Evolutionary conservation across 2,113 vertebrate species (phyloP).

Genomic region (Sorex araneus): DNA sequence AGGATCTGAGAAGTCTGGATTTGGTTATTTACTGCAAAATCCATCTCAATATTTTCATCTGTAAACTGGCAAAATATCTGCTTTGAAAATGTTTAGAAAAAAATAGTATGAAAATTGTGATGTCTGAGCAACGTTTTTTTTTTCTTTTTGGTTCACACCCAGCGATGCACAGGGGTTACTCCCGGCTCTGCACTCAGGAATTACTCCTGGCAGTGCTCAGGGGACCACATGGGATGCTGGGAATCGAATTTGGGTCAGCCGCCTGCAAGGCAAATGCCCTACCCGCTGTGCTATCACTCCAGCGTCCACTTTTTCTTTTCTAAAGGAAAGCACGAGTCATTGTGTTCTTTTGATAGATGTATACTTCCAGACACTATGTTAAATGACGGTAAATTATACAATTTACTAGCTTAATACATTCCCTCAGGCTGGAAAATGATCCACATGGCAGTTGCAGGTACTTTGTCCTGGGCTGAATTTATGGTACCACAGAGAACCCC

Average conservation of each 20-base stretch:
- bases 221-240: too few species aligned
- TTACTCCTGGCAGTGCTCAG: too few species aligned
- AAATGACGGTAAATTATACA: background rate
- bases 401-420: background rate
- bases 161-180: too few species aligned
- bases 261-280: too few species aligned
- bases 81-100: slow-evolving; percentile 9
- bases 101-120: background rate
- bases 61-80: slow-evolving; percentile 60
- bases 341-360: background rate
- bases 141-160: too few species aligned
- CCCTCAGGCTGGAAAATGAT: too few species aligned
- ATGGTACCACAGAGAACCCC: too few species aligned
- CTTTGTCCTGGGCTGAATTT: too few species aligned
- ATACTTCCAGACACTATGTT: background rate
- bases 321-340: background rate
- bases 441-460: too few species aligned
- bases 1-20: slow-evolving; percentile 34
- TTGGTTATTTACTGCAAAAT: slow-evolving; percentile 53
- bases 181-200: too few species aligned
- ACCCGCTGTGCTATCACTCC: too few species aligned
- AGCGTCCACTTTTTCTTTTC: background rate
- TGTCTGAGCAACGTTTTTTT: background rate
- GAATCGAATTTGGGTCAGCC: too few species aligned
- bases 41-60: slow-evolving; percentile 73